Evolutionary conservation across 2,797 vertebrate genomes (phyloP).

Genomic region (Masticophis lateralis): DNA sequence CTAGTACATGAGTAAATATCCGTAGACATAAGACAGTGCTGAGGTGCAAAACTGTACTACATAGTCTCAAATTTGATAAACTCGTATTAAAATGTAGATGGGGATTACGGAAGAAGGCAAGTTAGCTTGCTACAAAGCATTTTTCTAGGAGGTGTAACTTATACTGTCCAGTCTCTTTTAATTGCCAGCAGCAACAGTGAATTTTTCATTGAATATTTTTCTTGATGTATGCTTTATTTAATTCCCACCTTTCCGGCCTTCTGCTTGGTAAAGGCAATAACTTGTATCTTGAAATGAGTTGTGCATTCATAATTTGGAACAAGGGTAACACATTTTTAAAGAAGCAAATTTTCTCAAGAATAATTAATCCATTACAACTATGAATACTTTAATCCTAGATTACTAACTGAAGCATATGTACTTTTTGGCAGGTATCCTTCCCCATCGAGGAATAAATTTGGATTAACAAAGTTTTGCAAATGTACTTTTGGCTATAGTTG

Average conservation of each 20-base stretch:
- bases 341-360: not conserved
- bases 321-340: not conserved
- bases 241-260: not conserved
- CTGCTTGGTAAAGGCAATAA: not conserved
- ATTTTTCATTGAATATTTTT: not conserved
- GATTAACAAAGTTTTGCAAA: not conserved
- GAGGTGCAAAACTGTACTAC: not conserved
- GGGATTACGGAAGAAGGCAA: not conserved
- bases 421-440: not conserved
- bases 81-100: not conserved
- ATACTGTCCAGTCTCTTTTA: not conserved
- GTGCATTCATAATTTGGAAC: not conserved
- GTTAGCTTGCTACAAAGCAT: not conserved
- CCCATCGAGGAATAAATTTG: not conserved
- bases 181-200: not conserved
- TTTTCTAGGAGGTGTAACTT: not conserved
- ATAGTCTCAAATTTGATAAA: not conserved
- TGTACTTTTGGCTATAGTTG: not conserved
- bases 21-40: no score
- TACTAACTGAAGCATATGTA: not conserved
- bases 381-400: not conserved
- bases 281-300: not conserved
- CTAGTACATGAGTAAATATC: no score
- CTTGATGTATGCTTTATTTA: not conserved
- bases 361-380: not conserved